phyloP scores from a whole-genome alignment of 2,888 invertebrate genomes.

The Oeneis ivallda region DNA sequence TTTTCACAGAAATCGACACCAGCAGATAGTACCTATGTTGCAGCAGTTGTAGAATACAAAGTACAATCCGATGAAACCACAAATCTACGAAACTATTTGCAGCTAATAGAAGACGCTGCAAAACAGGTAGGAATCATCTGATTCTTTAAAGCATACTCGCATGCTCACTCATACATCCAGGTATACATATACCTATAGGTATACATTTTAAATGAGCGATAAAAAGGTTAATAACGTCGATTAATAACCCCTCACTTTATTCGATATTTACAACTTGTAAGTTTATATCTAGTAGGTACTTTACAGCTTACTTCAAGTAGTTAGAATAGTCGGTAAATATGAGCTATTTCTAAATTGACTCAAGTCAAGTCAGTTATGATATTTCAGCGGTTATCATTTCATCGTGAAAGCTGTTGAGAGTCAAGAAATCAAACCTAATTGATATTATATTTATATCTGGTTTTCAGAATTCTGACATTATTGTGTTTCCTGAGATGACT shows the following conservation, averaged over 20 bases:
- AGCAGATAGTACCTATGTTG: conserved; percentile 76
- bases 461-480: conserved; percentile 85
- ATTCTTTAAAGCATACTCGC: too few relatives aligned
- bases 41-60: conserved; percentile 84
- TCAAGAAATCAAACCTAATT: too few relatives aligned
- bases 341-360: too few relatives aligned
- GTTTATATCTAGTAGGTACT: too few relatives aligned
- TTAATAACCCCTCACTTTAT: not conserved
- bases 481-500: conserved; percentile 89
- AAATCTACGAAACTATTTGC: conserved; percentile 62
- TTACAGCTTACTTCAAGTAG: too few relatives aligned
- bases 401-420: too few relatives aligned
- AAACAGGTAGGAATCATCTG: conserved; percentile 53
- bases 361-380: too few relatives aligned
- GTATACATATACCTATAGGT: too few relatives aligned
- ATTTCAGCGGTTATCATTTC: too few relatives aligned
- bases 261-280: not conserved
- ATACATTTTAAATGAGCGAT: not conserved
- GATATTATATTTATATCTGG: not conserved
- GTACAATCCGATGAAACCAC: conserved; percentile 55
- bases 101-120: conserved; percentile 65
- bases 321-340: too few relatives aligned
- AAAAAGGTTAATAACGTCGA: not conserved
- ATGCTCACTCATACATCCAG: too few relatives aligned
- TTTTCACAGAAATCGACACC: conserved; percentile 65